Evolutionary conservation across 2,888 invertebrate species (phyloP), one percentile per base, ranked within the genome.

Genomic region (Listrodromus nycthemerus): DNA sequence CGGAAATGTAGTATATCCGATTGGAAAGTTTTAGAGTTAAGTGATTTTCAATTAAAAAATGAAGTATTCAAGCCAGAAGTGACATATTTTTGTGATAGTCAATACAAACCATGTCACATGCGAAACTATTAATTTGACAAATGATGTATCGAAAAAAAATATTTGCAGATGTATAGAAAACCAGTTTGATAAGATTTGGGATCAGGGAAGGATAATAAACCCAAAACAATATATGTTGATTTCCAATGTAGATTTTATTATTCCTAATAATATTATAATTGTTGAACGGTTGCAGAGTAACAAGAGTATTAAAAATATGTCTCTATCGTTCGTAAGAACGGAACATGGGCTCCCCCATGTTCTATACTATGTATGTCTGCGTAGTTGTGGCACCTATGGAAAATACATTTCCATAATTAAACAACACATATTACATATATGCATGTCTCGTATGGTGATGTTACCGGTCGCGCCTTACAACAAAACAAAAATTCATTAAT

Each of bases 281-380:
- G 82, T 83, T 80, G 81, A 85, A 82, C 78, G 74, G 70, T 78
- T 82, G 73, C 69, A 82, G 80, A 80, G 79, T 85, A 85, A 85
- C 85, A 83, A 82, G 85, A 85, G 86, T 87, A 86, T 85, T 86
- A 87, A 87, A 87, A 86, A 87, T 86, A 87, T 87, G 84, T 84
- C 79, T 87, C 85, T 84, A 84, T 86, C 79, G 75, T 79, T 82
- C 55, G 55, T 83, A 48, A 75, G 69, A 83, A 74, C 85, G 83
- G 69, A 85, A 83, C 70, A 66, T 70, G 70, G 77, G 33, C 19
- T 61, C 30, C 30, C 80, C 74, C 77, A 41, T 69, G 80, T 74
- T 84, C 73, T 80, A 83, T 83, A 74, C 19, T 73, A 58, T 73
- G 63, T 45, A 69, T 45, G 71, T 66, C 37, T 79, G 27, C 55